Evolutionary conservation across 2,888 invertebrate species (phyloP).

Genomic region (Cosmia pyralina): DNA sequence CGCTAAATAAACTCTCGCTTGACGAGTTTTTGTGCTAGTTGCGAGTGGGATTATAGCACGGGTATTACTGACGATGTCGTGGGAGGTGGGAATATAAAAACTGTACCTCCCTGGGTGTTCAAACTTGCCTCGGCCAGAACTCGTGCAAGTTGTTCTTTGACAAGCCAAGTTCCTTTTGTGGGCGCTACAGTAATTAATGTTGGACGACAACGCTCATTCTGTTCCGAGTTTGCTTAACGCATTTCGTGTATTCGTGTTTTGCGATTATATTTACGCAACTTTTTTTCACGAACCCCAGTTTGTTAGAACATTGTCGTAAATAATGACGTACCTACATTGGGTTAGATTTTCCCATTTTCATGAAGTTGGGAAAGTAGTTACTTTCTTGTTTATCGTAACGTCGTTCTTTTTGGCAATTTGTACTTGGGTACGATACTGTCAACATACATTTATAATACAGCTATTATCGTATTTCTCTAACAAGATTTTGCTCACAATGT

Average conservation of each 20-base stretch:
- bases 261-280: slow-evolving; percentile 73
- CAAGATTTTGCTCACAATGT: slow-evolving; percentile 31
- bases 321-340: slow-evolving; percentile 68
- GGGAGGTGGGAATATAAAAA: slow-evolving; percentile 67
- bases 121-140: slow-evolving; percentile 64
- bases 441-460: slow-evolving; percentile 43
- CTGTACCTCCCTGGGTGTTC: slow-evolving; percentile 62
- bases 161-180: slow-evolving; percentile 79
- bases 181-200: slow-evolving; percentile 82
- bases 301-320: slow-evolving; percentile 70
- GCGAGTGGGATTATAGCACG: slow-evolving; percentile 75
- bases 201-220: slow-evolving; percentile 73
- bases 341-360: slow-evolving; percentile 62
- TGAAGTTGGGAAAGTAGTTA: slow-evolving; percentile 57
- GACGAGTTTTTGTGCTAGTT: slow-evolving; percentile 74
- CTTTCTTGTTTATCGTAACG: slow-evolving; percentile 51
- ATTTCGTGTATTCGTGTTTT: slow-evolving; percentile 72
- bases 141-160: slow-evolving; percentile 79
- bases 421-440: slow-evolving; percentile 45
- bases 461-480: slow-evolving; percentile 50
- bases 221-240: slow-evolving; percentile 77
- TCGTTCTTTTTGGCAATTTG: slow-evolving; percentile 52
- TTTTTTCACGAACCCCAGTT: slow-evolving; percentile 69
- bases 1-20: slow-evolving; percentile 75
- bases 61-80: slow-evolving; percentile 70